Evolutionary conservation across 2,888 invertebrate genomes (phyloP), one percentile per base, ranked within the genome.

Genomic region (Biston stratarius): DNA sequence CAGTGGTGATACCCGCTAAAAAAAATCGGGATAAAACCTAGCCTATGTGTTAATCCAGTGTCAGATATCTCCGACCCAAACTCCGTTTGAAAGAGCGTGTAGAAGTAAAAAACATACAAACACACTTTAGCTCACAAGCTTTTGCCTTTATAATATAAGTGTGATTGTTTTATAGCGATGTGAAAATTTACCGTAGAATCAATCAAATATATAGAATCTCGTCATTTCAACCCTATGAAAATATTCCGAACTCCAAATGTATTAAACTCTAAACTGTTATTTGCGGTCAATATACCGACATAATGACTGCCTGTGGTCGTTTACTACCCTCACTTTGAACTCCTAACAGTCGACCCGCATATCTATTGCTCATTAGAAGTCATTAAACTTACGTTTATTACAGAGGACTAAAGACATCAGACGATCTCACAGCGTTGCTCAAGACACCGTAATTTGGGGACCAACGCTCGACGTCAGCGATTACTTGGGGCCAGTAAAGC

Each of bases 371-470:
- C 51, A 58, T 60, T 51, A 61, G 52, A 57, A n/a, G 60, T 55
- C 40, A 51, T 53, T 34, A n/a, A 36, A 36, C 15, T 15, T 10
- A 36, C 38, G 59, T 58, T 66, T 40, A 53, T 53, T 64, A 14
- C 61, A 69, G 56, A 52, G n/a, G 7, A 51, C 38, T 11, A 36
- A 55, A 38, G 45, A 57, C n/a, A 48, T 38, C 33, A 53, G 64
- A 55, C 11, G 42, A 38, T 9, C 48, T 49, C 40, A 42, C 38
- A 49, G 40, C 6, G 40, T 9, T 8, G 24, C 61, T 6, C 64
- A 67, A 49, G 67, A 71, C 5, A 71, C 68, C 10, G 33, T 71
- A 6, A 52, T 73, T 14, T 73, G 66, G 47, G 71, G 73, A 7
- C 68, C 66, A 2, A 63, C 68, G 10, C 34, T 33, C 0, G 59